Evolutionary conservation across 2,797 vertebrate genomes (phyloP).

Genomic region (Lycodopsis pacificus): DNA sequence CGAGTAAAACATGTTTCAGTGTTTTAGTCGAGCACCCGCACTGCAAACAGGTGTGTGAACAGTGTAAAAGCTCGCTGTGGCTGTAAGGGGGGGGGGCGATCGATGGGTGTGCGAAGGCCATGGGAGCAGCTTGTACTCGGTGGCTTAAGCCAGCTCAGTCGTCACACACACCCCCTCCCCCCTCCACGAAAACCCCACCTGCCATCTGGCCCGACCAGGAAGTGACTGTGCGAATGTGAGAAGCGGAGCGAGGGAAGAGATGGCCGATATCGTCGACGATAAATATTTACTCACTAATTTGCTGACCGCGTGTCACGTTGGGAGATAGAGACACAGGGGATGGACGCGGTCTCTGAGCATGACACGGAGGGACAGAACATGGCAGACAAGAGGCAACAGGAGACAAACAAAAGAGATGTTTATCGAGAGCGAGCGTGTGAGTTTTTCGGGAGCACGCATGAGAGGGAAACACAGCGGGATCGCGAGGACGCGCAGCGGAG

Average conservation of each 20-base stretch:
- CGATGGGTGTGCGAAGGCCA: conserved; percentile 63
- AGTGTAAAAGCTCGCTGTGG: conserved; percentile 32
- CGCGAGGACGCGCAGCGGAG: conserved; percentile 41
- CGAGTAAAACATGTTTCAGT: background rate
- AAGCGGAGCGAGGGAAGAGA: conserved; percentile 28
- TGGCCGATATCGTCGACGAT: conserved; percentile 59
- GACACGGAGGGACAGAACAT: conserved; percentile 36
- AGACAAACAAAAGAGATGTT: conserved; percentile 48
- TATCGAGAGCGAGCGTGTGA: conserved; percentile 17
- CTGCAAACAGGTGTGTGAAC: conserved; percentile 30
- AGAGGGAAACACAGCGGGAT: conserved; percentile 55
- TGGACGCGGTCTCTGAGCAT: conserved; percentile 3
- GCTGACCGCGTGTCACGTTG: conserved; percentile 58
- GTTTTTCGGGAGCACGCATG: conserved; percentile 12
- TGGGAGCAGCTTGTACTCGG: conserved; percentile 74
- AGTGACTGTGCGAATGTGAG: conserved; percentile 57
- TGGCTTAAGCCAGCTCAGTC: conserved; percentile 59
- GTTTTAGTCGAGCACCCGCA: background rate
- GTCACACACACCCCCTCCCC: conserved; percentile 29
- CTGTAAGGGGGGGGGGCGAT: conserved; percentile 20
- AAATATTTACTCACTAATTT: conserved; percentile 78
- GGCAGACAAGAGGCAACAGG: conserved; percentile 42
- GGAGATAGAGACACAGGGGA: conserved; percentile 11
- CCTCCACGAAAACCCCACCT: conserved; percentile 63
- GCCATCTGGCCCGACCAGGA: conserved; percentile 80